Evolutionary conservation across 53 echinoderm and acorn worm genomes (phyloP).

Genomic region (Luidia sarsii): DNA sequence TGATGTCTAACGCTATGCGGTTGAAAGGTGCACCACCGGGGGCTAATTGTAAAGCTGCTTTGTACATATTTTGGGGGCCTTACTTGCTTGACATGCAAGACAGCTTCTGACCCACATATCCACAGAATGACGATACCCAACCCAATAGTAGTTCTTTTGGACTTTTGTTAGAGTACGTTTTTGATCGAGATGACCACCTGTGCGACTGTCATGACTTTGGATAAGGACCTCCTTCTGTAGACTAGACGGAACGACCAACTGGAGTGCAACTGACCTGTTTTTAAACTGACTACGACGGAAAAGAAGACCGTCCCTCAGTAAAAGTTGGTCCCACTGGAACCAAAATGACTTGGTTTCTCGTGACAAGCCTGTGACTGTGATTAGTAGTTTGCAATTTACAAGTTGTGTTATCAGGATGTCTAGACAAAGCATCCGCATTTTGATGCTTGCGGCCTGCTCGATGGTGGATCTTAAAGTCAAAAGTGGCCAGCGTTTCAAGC

Average conservation of each 20-base stretch:
- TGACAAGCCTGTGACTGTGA: slow-evolving; percentile 14
- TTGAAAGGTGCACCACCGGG: slow-evolving; percentile 39
- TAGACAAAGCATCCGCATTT: slow-evolving; percentile 24
- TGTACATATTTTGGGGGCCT: slow-evolving; percentile 5
- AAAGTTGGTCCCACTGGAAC: slow-evolving; percentile 38
- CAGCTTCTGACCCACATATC: slow-evolving; percentile 21
- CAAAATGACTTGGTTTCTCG: slow-evolving; percentile 22
- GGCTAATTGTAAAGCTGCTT: slow-evolving; percentile 7
- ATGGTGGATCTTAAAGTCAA: slow-evolving; percentile 18
- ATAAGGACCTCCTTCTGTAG: slow-evolving; percentile 7
- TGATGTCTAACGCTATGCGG: slow-evolving; percentile 31
- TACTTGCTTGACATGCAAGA: slow-evolving; percentile 13
- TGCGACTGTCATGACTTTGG: slow-evolving; percentile 16
- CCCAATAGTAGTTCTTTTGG: slow-evolving; percentile 25
- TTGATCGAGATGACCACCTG: slow-evolving; percentile 26
- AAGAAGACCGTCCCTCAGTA: slow-evolving; percentile 12
- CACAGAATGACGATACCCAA: slow-evolving; percentile 8
- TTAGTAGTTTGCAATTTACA: neutral
- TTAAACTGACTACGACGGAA: neutral
- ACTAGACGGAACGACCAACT: slow-evolving; percentile 11
- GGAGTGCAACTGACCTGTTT: neutral
- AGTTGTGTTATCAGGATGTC: neutral
- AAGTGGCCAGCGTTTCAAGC: neutral
- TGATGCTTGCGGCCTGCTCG: slow-evolving; percentile 6
- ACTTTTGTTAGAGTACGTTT: slow-evolving; percentile 8